Evolutionary conservation across 2,797 vertebrate genomes (phyloP).

Genomic region (Scolopax rusticola): DNA sequence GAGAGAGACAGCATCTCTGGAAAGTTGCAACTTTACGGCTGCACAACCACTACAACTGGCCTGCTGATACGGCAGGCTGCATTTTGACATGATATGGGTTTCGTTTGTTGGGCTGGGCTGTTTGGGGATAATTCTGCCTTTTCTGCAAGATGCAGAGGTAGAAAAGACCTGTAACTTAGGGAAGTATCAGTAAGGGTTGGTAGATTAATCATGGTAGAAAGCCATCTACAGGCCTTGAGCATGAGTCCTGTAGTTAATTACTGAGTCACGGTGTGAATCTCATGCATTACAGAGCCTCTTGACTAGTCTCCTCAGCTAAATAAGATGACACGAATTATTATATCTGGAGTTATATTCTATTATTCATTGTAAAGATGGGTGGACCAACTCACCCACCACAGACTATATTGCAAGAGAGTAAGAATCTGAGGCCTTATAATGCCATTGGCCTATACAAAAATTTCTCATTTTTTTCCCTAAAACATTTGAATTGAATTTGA

Average conservation of each 20-base stretch:
- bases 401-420: not conserved
- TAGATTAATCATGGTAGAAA: not conserved
- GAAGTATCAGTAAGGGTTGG: not conserved
- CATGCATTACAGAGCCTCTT: not conserved
- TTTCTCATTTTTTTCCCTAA: not conserved
- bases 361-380: not conserved
- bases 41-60: not conserved
- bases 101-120: not conserved
- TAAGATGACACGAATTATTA: not conserved
- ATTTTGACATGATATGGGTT: not conserved
- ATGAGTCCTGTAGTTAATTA: not conserved
- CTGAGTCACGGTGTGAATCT: not conserved
- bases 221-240: not conserved
- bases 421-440: not conserved
- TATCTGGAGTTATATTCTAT: not conserved
- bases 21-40: not conserved
- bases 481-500: not conserved
- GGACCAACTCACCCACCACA: not conserved
- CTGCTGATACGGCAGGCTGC: fast-evolving
- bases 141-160: not conserved
- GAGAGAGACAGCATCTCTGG: not conserved
- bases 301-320: not conserved
- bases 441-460: not conserved
- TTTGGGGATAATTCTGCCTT: not conserved
- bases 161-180: not conserved